Percentiles rank a stretch among this genome's conserved stretches.
phyloP scores from a whole-genome alignment of 53 echinoderm and acorn worm genomes.

The Zoroaster sp. region DNA sequence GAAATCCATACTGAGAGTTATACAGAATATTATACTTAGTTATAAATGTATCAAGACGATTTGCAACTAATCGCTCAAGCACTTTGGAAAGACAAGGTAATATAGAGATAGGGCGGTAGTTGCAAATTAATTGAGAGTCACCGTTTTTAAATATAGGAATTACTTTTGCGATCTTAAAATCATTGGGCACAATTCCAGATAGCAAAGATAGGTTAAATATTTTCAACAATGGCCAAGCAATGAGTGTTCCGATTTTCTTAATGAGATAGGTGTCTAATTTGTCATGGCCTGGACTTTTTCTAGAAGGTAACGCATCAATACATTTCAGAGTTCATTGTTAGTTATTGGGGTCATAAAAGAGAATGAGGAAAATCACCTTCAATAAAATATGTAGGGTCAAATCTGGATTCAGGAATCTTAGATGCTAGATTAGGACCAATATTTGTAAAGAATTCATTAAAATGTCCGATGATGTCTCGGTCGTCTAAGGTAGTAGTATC shows the following conservation, averaged over 20 bases:
- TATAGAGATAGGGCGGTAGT: constrained; percentile 45
- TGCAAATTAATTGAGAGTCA: neutral
- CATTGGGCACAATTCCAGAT: neutral
- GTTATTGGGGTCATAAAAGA: neutral
- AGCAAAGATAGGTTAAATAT: neutral
- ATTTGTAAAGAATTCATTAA: neutral
- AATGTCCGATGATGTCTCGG: neutral
- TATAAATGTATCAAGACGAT: constrained; percentile 10
- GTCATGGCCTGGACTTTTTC: neutral
- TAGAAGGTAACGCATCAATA: neutral
- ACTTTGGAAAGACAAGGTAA: constrained; percentile 44
- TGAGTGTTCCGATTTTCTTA: neutral
- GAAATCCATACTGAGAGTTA: constrained; percentile 27
- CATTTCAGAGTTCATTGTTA: neutral
- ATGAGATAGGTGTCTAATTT: neutral
- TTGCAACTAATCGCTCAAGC: constrained; percentile 17
- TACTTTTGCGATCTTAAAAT: constrained; percentile 7
- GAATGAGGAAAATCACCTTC: neutral
- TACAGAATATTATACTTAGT: constrained; percentile 2
- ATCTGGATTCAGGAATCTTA: neutral
- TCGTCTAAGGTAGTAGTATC: neutral
- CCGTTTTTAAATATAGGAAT: constrained; percentile 25
- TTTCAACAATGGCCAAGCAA: neutral
- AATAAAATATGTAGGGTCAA: neutral
- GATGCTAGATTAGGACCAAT: neutral